Evolutionary conservation across 1,140 invertebrate genomes (phyloP).

Genomic region (Lepidotrigona ventralis): DNA sequence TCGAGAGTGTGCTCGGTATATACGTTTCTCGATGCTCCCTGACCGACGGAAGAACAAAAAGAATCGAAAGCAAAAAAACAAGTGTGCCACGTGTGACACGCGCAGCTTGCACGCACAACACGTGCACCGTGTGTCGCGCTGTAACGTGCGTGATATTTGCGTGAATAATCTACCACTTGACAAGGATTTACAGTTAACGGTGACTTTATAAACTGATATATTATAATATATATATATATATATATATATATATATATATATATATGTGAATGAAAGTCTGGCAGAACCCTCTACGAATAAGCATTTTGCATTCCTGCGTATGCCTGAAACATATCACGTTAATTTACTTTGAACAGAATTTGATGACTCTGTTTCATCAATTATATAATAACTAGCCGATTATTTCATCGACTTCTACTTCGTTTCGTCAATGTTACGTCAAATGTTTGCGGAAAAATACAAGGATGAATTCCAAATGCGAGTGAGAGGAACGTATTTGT

Average conservation of each 20-base stretch:
- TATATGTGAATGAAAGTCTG: not conserved
- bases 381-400: not conserved
- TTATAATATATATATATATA: too few species aligned
- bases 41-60: not conserved
- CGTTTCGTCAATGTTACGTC: not conserved
- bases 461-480: not conserved
- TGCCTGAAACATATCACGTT: not conserved
- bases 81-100: slow-evolving; percentile 30
- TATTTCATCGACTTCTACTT: not conserved
- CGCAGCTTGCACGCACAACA: slow-evolving; percentile 10
- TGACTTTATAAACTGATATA: not conserved
- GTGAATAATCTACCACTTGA: not conserved
- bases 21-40: not conserved
- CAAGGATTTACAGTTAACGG: not conserved
- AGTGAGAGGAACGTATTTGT: not conserved
- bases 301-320: not conserved
- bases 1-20: not conserved
- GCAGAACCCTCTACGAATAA: not conserved
- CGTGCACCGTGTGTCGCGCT: not conserved
- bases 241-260: too few species aligned
- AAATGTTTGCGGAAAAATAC: slow-evolving; percentile 2
- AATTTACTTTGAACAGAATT: not conserved
- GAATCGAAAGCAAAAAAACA: not conserved
- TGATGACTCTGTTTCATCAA: not conserved
- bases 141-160: slow-evolving; percentile 14